A percentile compares a stretch with the other conserved stretches of the same genome.
Evolutionary conservation across 2,888 invertebrate genomes (phyloP).

Genomic region (Periphyllus acericola): DNA sequence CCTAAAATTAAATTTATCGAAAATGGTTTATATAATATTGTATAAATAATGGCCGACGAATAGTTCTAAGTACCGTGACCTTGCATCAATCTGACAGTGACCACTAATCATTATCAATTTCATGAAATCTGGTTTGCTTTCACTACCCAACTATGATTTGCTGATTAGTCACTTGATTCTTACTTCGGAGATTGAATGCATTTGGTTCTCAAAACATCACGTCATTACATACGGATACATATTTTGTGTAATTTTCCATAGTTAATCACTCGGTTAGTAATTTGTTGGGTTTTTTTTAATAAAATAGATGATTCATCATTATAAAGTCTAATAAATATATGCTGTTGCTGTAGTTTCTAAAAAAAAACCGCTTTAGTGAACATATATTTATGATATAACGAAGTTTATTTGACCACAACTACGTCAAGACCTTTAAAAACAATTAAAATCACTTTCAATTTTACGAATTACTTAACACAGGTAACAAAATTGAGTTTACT

Average conservation of each 20-base stretch:
- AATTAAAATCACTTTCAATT: no score
- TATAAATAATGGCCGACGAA: background rate
- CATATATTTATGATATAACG: no score
- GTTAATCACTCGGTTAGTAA: no score
- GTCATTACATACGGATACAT: background rate
- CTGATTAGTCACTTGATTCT: background rate
- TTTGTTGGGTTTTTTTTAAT: background rate
- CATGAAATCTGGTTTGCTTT: constrained; percentile 41
- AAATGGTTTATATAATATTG: no score
- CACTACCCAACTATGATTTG: constrained; percentile 19
- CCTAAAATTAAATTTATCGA: no score
- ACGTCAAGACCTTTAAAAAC: no score
- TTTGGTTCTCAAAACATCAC: background rate
- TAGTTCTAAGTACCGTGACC: constrained; percentile 38
- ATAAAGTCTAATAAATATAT: no score
- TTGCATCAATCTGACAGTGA: constrained; percentile 37
- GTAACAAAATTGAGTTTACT: no score
- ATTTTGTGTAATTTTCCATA: background rate
- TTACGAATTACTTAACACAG: no score
- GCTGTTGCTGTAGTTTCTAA: no score
- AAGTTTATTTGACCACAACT: no score
- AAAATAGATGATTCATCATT: background rate
- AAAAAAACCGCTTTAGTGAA: no score
- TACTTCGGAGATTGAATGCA: background rate
- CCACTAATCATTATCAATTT: constrained; percentile 22